Conservation (phyloP, 2,888 invertebrate species). For the Andrena haemorrhoa region DNA sequence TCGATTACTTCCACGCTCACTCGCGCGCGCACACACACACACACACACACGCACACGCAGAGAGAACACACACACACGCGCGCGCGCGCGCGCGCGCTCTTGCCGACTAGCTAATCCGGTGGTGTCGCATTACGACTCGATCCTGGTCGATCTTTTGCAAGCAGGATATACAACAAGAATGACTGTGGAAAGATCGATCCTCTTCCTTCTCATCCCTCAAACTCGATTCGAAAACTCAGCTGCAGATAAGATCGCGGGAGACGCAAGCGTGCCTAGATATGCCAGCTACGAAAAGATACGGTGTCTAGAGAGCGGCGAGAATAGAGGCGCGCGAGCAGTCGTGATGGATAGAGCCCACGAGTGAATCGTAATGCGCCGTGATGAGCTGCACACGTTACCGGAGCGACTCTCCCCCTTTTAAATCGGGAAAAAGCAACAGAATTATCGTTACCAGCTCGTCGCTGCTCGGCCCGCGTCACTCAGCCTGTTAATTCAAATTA, state of each 20-base stretch:
- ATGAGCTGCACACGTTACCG: conserved; percentile 63
- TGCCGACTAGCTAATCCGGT: conserved; percentile 68
- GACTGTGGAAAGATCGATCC: too few relatives aligned
- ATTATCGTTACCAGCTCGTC: conserved; percentile 72
- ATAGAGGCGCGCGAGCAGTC: conserved; percentile 5
- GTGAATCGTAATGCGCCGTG: conserved; percentile 60
- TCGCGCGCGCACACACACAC: conserved; percentile 76
- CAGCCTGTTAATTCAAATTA: conserved; percentile 76
- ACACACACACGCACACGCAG: conserved; percentile 76
- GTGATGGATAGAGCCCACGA: conserved; percentile 31
- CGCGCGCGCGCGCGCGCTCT: conserved; percentile 73
- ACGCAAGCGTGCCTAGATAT: neutral
- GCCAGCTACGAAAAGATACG: neutral
- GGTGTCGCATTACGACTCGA: conserved; percentile 59
- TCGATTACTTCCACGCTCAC: conserved; percentile 82
- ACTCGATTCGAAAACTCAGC: neutral
- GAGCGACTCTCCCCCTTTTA: conserved; percentile 36
- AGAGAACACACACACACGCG: conserved; percentile 55
- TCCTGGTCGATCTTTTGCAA: conserved; percentile 24
- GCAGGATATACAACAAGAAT: neutral
- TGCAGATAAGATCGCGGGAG: neutral
- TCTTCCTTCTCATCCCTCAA: neutral
- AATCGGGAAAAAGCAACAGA: conserved; percentile 65
- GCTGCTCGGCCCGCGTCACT: conserved; percentile 66
- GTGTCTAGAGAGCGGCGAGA: neutral